These are phyloP conservation scores for Choristoneura fumiferana DNA, from an alignment of 1,140 invertebrate species.

Conservation along the genomic window DNA sequence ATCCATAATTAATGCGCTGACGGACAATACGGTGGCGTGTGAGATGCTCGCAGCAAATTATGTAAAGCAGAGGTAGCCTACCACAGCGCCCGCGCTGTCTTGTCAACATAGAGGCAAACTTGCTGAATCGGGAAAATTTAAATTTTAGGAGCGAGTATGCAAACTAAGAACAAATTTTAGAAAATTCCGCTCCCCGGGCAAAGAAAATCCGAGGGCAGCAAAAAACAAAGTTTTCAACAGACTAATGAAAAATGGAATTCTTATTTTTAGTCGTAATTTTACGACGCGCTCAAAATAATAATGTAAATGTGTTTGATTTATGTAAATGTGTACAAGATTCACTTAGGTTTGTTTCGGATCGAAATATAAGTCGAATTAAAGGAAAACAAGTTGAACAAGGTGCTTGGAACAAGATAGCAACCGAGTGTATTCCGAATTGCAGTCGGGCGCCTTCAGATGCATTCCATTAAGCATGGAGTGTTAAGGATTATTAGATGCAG, in stretches of 20 bases:
- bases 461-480: slow-evolving; percentile 17
- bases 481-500: slow-evolving; percentile 18
- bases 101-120: slow-evolving; percentile 15
- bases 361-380: no score
- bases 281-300: slow-evolving; percentile 4
- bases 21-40: not conserved
- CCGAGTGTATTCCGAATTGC: not conserved
- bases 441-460: slow-evolving; percentile 8
- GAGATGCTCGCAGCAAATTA: not conserved
- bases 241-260: slow-evolving; percentile 18
- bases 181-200: slow-evolving; percentile 12
- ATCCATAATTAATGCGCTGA: slow-evolving; percentile 26
- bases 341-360: no score
- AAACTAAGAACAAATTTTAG: slow-evolving; percentile 19
- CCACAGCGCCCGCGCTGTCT: not conserved
- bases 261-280: slow-evolving; percentile 12
- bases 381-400: no score
- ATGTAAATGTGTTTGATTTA: slow-evolving; percentile 9
- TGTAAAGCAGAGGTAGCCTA: not conserved
- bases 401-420: not conserved
- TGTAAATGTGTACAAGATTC: not conserved
- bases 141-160: slow-evolving; percentile 19
- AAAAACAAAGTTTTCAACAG: slow-evolving; percentile 16
- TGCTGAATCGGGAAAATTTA: slow-evolving; percentile 15
- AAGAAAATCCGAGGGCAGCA: slow-evolving; percentile 17